Evolutionary conservation across 1,140 invertebrate genomes (phyloP).

Genomic region (Coptotermes formosanus): DNA sequence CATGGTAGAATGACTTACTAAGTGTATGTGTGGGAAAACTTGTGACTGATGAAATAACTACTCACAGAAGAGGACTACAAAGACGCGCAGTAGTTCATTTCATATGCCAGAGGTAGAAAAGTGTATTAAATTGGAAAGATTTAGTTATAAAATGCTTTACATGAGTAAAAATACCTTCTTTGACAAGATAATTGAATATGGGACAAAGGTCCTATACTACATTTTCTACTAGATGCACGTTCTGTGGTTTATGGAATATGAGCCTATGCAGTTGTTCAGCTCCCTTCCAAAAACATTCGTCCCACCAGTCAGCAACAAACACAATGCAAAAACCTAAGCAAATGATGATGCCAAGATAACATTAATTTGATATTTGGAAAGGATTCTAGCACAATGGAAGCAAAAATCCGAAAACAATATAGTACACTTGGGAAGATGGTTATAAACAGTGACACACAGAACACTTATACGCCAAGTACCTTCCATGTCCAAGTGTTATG

Average conservation of each 20-base stretch:
- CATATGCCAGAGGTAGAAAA: not conserved
- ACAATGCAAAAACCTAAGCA: not conserved
- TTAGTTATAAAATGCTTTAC: not conserved
- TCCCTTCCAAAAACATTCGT: not conserved
- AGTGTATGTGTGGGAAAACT: not conserved
- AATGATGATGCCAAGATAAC: not conserved
- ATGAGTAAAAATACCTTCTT: not conserved
- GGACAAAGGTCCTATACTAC: not conserved
- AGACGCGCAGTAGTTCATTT: not conserved
- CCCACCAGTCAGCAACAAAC: not conserved
- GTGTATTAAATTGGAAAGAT: not conserved
- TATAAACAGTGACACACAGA: not conserved
- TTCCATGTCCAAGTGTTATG: not conserved
- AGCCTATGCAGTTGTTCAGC: not conserved
- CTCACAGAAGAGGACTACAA: not conserved
- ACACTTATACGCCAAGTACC: not conserved
- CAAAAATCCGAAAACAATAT: not conserved
- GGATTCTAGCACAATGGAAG: not conserved
- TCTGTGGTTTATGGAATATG: not conserved
- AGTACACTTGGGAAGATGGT: not conserved
- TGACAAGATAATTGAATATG: not conserved
- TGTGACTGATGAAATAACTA: not conserved
- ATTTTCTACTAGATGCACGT: not conserved
- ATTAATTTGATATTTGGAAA: not conserved
- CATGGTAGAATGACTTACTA: not conserved